Base-by-base conservation (phyloP, 2,113 vertebrate genomes). In the Chionodraco myersi region DNA sequence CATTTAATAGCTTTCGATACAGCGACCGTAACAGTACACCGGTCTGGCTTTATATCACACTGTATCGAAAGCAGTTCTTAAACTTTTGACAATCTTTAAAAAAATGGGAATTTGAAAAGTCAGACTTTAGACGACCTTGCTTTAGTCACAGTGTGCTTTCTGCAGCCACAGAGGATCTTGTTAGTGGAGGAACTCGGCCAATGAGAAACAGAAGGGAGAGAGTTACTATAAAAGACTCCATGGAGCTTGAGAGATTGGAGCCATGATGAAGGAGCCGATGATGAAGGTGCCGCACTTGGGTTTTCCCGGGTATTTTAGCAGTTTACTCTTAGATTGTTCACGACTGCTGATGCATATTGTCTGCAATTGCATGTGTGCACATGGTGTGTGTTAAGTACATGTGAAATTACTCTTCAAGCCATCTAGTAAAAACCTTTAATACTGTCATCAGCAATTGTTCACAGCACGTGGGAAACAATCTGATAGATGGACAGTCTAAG, bases 201-300 rank as follows among this genome's bases (percentile, higher is more conserved):
- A 86, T 88, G 72, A 89, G 79, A 91, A 93, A 86, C 86, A 87
- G 86, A 89, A 89, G 86, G 81, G 77, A 79, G 59, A 71, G 70
- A 67, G 71, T 52, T 76, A 58, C 51, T 60, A 6, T 41, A 26
- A 49, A 73, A 18, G 53, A 79, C 78, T 69, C 61, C 44, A 10
- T 70, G 74, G 45, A 78, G 78, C 62, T 84, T 63, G 62, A 59
- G 15, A 44, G n/a, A 83, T 34, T 80, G 54, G 74, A 84, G 53
- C 70, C 73, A 72, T 75, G 58, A 84, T 75, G 52, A 49, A 83
- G 65, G 63, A 71, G 61, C 74, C 56, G 58, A 81, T 83, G 71
- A 88, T 79, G 41, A 88, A 82, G 78, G 66, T 12, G 6, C 60
- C 21, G 2, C 52, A 18, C 72, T 83, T 49, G 36, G 58, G 54